phyloP scores from a whole-genome alignment of 2,888 invertebrate species.

The Dolomedes plantarius region DNA sequence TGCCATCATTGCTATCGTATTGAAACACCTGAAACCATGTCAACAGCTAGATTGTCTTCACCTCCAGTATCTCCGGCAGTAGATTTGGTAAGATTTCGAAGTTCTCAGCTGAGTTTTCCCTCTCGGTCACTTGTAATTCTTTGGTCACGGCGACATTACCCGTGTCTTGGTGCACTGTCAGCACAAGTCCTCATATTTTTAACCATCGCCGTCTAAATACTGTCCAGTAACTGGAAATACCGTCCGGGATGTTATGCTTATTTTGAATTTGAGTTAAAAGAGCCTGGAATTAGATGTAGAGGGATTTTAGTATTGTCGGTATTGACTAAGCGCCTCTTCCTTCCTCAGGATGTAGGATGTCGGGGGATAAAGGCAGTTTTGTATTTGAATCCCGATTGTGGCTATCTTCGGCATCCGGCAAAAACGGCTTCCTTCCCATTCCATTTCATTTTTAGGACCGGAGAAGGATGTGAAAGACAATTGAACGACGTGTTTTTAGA shows the following conservation, averaged over 20 bases:
- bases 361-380: conserved; percentile 39
- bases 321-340: conserved; percentile 71
- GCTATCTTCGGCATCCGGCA: conserved; percentile 37
- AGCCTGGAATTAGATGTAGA: conserved; percentile 49
- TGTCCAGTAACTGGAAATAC: conserved; percentile 30
- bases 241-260: conserved; percentile 43
- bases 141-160: no score
- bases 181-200: no score
- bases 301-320: conserved; percentile 66
- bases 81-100: no score
- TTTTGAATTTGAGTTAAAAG: conserved; percentile 54
- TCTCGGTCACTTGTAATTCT: no score
- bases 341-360: conserved; percentile 57
- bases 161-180: no score
- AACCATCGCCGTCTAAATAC: not conserved
- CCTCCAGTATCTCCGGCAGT: no score
- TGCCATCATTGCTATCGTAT: not conserved
- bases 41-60: not conserved
- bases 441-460: conserved; percentile 44
- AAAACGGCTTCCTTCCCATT: conserved; percentile 51
- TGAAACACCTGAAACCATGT: not conserved
- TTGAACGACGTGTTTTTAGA: conserved; percentile 52
- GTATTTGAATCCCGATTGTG: conserved; percentile 42
- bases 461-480: conserved; percentile 68
- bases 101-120: no score